These are phyloP conservation scores for Bombus superbus DNA, from an alignment of 1,140 invertebrate genomes.

Conservation along the genomic window DNA sequence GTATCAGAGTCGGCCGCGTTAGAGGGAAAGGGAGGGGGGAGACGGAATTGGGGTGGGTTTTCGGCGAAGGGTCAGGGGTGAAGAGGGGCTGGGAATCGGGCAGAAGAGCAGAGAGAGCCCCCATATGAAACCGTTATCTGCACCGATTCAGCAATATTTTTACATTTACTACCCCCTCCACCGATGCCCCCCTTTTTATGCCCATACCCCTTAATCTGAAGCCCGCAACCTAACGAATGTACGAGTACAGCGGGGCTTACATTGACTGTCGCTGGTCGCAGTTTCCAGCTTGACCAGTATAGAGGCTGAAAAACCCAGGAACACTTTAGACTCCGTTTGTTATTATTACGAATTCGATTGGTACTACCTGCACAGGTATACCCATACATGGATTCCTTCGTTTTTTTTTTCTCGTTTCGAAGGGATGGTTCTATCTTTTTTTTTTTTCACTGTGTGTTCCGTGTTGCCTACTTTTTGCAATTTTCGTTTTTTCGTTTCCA, in stretches of 20 bases:
- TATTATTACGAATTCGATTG: slow-evolving; percentile 62
- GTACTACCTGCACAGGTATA: neutral
- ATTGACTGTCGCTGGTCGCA: slow-evolving; percentile 51
- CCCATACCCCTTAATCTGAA: slow-evolving; percentile 73
- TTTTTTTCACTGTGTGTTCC: neutral
- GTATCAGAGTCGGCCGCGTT: slow-evolving; percentile 46
- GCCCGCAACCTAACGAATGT: slow-evolving; percentile 75
- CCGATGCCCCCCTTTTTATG: slow-evolving; percentile 50
- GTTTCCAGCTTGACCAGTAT: slow-evolving; percentile 21
- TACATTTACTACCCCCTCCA: slow-evolving; percentile 70
- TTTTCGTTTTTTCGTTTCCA: slow-evolving; percentile 22
- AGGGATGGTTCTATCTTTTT: neutral
- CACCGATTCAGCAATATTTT: slow-evolving; percentile 80
- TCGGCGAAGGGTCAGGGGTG: neutral
- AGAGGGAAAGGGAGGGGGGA: neutral
- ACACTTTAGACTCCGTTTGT: slow-evolving; percentile 65
- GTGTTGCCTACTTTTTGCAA: neutral
- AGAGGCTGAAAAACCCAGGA: slow-evolving; percentile 43
- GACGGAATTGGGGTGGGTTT: neutral
- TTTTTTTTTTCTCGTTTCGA: neutral
- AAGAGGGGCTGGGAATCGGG: neutral
- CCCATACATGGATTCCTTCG: neutral
- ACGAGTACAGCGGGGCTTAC: slow-evolving; percentile 70
- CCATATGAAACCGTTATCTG: slow-evolving; percentile 77
- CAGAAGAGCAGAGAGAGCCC: slow-evolving; percentile 57